phyloP scores from a whole-genome alignment of 2,113 vertebrate genomes.

The Blennius ocellaris region DNA sequence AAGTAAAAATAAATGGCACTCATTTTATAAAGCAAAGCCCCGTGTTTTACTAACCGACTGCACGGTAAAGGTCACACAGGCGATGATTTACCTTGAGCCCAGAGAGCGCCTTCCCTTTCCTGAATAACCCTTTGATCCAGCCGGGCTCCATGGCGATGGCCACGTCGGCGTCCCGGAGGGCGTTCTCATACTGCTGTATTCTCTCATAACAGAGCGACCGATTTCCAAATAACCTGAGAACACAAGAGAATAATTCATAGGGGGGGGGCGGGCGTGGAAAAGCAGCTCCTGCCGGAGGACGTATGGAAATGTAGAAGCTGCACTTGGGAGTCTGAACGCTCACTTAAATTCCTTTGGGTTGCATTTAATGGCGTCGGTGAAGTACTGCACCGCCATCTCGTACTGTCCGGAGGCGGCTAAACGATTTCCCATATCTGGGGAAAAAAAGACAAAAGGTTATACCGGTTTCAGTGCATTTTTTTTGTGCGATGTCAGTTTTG shows the following conservation, averaged over 20 bases:
- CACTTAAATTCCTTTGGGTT: slow-evolving; percentile 88
- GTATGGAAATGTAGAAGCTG: too few relatives aligned
- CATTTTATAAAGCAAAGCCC: too few relatives aligned
- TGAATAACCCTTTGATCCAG: slow-evolving; percentile 89
- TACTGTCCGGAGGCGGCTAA: slow-evolving; percentile 78
- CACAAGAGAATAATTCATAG: neutral
- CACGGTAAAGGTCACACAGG: too few relatives aligned
- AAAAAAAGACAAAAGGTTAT: neutral
- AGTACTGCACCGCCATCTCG: slow-evolving; percentile 79
- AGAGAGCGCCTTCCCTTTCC: slow-evolving; percentile 88
- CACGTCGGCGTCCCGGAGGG: slow-evolving; percentile 83
- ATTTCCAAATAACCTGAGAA: slow-evolving; percentile 88
- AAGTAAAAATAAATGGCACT: too few relatives aligned
- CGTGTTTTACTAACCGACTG: too few relatives aligned
- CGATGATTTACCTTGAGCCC: slow-evolving; percentile 85
- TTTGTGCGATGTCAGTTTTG: neutral
- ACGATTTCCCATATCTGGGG: slow-evolving; percentile 80
- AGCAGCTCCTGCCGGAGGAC: neutral
- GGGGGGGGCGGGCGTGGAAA: neutral
- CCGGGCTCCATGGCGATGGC: slow-evolving; percentile 80
- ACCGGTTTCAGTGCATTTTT: too few relatives aligned
- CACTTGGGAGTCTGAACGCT: neutral
- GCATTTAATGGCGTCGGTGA: slow-evolving; percentile 86
- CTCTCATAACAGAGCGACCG: slow-evolving; percentile 89
- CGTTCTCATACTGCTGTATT: slow-evolving; percentile 78